Evolutionary conservation across 2,888 invertebrate genomes (phyloP), one percentile per base, ranked within the genome.

Genomic region (Lymantria monacha): DNA sequence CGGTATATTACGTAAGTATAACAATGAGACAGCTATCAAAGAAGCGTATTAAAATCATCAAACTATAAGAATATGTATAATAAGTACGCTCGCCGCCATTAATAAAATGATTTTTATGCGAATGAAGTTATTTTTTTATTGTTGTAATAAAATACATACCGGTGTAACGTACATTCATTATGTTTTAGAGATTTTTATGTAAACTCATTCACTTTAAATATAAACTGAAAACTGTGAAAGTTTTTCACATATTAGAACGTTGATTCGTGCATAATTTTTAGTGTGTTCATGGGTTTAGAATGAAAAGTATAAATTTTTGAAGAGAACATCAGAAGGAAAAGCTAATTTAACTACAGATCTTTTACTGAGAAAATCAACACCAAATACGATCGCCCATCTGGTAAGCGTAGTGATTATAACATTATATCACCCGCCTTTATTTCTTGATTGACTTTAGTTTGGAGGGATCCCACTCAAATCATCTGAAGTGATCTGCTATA

Each of bases 1-100:
- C 9, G 44, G 15, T 44, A 49, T 41, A 14, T 49, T 53, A 49
- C 48, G 46, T 38, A 49, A 53, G 22, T 14, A 57, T 48, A 48
- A 14, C 33, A 41, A 9, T 41, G 41, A 41, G 15, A 14, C 15
- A 14, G 13, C 9, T 41, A 41, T 10, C 3, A 41, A 41, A 41
- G 7, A 41, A 41, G 41, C 15, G 36, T 41, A 41, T 14, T 38
- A 9, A 41, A 41, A 14, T 41, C 8, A 41, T 14, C 9, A 51
- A 48, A 42, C 51, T 49, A 41, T 31, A 53, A 43, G 22, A 49
- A 14, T 53, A 46, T 49, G 42, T 30, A 55, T 46, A 1, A 8
- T 10, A 46, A 37, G n/a, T 44, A 44, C 51, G 12, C 15, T 42
- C 11, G 37, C 37, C 47, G 33, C 30, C 50, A 49, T 43, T 49